Conservation (phyloP, 2,113 vertebrate genomes). For the Phyllostomus discolor region DNA sequence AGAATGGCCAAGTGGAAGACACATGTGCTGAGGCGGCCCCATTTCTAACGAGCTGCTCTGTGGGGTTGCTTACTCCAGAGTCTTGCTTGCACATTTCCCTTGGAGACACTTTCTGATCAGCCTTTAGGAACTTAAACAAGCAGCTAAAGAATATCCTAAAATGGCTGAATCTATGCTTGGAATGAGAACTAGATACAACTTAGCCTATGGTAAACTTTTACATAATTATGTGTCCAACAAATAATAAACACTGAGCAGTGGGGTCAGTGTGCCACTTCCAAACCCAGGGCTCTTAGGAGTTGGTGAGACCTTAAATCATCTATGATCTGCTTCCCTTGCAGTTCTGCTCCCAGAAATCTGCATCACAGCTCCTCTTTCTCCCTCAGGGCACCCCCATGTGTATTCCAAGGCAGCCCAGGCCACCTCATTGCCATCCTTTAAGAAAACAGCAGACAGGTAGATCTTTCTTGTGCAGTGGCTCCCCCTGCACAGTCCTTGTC, state of each 20-base stretch:
- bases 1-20: neutral
- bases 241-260: neutral
- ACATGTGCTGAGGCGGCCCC: neutral
- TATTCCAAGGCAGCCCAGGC: neutral
- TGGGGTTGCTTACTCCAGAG: neutral
- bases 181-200: neutral
- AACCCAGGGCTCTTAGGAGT: too few species aligned
- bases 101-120: neutral
- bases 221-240: neutral
- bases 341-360: neutral
- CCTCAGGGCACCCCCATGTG: neutral
- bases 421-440: neutral
- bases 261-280: neutral
- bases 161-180: neutral
- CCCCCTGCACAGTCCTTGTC: neutral
- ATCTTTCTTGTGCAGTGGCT: neutral
- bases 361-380: neutral
- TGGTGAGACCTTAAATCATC: neutral
- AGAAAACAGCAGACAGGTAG: neutral
- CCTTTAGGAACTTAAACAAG: neutral
- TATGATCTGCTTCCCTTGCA: neutral
- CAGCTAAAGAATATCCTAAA: neutral
- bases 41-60: accelerated
- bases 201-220: neutral
- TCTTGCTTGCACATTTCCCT: neutral